Conservation (phyloP, 2,888 invertebrate genomes). For the Melipona beecheii region DNA sequence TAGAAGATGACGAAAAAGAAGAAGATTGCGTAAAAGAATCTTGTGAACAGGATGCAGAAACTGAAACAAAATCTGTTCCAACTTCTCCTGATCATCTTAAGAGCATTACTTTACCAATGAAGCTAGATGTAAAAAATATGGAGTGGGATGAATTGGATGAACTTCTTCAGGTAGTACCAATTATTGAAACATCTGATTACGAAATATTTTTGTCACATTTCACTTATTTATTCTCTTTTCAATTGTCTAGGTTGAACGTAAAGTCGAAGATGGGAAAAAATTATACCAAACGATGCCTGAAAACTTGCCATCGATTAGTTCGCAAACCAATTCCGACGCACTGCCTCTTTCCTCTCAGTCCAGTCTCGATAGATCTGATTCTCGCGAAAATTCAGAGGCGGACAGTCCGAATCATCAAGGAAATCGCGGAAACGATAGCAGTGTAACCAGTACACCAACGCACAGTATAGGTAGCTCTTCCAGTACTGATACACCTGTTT, state of each 20-base stretch:
- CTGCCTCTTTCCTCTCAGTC: conserved; percentile 72
- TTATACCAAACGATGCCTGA: conserved; percentile 90
- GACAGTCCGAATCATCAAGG: conserved; percentile 72
- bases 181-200: background rate
- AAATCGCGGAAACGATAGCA: conserved; percentile 74
- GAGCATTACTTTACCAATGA: conserved; percentile 87
- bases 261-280: conserved; percentile 87
- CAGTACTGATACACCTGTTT: conserved; percentile 82
- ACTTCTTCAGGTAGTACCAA: conserved; percentile 85
- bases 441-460: conserved; percentile 80
- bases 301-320: conserved; percentile 86
- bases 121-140: conserved; percentile 87
- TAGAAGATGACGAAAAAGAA: conserved; percentile 76
- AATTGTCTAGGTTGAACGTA: conserved; percentile 86
- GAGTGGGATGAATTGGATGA: conserved; percentile 91
- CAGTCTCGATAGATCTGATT: conserved; percentile 73
- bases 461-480: conserved; percentile 82
- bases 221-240: background rate
- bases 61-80: conserved; percentile 77
- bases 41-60: conserved; percentile 75
- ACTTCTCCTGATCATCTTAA: conserved; percentile 82
- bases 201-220: background rate
- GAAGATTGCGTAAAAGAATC: conserved; percentile 73
- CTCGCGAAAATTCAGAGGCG: conserved; percentile 67
- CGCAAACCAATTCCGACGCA: conserved; percentile 81